phyloP scores from a whole-genome alignment of 2,113 vertebrate species.

The Mustelus asterias region DNA sequence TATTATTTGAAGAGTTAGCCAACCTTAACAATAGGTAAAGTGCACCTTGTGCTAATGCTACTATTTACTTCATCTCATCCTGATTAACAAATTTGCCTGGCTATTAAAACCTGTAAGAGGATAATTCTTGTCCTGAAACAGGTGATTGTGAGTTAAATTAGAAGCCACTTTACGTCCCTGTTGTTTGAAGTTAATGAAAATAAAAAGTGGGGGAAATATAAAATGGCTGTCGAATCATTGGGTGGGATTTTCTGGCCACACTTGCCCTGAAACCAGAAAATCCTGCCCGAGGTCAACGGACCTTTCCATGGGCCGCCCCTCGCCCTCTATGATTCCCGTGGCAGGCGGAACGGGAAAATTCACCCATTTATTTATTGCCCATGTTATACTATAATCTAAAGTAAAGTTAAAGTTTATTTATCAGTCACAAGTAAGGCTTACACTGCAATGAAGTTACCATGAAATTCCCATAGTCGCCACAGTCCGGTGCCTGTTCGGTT shows the following conservation, averaged over 20 bases:
- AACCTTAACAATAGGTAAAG: not conserved
- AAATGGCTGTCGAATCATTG: not conserved
- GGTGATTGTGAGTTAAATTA: not conserved
- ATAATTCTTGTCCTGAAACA: not conserved
- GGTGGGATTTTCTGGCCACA: no score
- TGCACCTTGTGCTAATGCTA: not conserved
- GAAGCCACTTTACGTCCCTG: not conserved
- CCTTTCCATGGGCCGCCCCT: no score
- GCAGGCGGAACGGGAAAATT: no score
- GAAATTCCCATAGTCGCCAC: no score
- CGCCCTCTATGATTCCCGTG: no score
- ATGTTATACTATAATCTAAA: not conserved
- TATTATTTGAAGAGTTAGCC: constrained; percentile 3
- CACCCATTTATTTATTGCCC: not conserved
- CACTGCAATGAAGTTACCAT: no score
- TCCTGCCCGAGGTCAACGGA: no score
- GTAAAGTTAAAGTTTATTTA: no score
- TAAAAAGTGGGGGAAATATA: not conserved
- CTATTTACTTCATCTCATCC: constrained; percentile 13
- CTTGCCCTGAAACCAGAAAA: no score
- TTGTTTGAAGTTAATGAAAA: not conserved
- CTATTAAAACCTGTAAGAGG: not conserved
- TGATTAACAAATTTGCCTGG: not conserved
- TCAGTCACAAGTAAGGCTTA: no score
- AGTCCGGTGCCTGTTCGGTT: no score